Evolutionary conservation across 2,888 invertebrate species (phyloP).

Genomic region (Argyresthia albistria): DNA sequence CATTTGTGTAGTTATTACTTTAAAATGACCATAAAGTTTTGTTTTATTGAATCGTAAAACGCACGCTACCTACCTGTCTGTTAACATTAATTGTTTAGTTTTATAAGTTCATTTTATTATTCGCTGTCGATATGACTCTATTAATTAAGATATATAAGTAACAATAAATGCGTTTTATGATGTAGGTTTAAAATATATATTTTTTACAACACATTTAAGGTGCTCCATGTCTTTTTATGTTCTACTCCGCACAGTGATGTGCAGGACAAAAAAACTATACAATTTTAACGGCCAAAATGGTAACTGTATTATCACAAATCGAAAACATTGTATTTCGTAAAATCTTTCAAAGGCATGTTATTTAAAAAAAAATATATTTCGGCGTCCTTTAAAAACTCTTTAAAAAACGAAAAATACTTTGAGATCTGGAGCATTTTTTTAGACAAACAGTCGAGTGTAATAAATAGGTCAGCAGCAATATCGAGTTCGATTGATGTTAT

Average conservation of each 20-base stretch:
- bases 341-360: conserved; percentile 62
- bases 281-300: conserved; percentile 72
- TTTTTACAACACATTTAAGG: too few species aligned
- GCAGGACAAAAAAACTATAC: conserved; percentile 63
- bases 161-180: not conserved
- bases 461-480: conserved; percentile 60
- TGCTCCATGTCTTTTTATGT: conserved; percentile 29
- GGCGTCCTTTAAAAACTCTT: conserved; percentile 34
- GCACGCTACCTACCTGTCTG: not conserved
- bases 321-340: conserved; percentile 43
- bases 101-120: too few species aligned
- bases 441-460: conserved; percentile 34
- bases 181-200: too few species aligned
- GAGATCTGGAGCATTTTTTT: conserved; percentile 39
- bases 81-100: not conserved
- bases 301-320: conserved; percentile 65
- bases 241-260: conserved; percentile 17
- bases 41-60: conserved; percentile 1
- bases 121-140: not conserved
- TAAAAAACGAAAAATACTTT: conserved; percentile 48
- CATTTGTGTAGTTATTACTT: not conserved
- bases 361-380: conserved; percentile 40
- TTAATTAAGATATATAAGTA: not conserved
- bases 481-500: conserved; percentile 41
- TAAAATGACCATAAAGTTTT: not conserved